A percentile compares a stretch with the other conserved stretches of the same genome.
These are phyloP conservation scores for Kryptolebias ocellatus DNA, from an alignment of 2,797 vertebrate genomes.

Conservation along the genomic window DNA sequence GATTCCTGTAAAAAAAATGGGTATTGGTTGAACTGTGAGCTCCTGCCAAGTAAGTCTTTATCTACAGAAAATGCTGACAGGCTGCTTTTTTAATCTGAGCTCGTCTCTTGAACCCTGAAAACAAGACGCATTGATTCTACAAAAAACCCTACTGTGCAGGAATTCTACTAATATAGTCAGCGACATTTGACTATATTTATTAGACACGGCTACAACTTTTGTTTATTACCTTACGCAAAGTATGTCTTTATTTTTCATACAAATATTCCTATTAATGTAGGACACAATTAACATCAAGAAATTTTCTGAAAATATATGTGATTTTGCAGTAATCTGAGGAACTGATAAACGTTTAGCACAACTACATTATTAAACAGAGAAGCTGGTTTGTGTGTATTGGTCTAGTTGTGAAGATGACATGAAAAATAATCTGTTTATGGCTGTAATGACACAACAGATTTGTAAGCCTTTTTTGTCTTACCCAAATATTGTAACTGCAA, in stretches of 20 bases:
- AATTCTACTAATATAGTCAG: conserved; percentile 5
- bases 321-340: no score
- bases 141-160: conserved; percentile 7
- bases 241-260: no score
- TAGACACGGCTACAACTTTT: not conserved
- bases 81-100: conserved; percentile 24
- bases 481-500: no score
- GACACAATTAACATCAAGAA: no score
- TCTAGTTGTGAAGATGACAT: no score
- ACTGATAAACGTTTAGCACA: no score
- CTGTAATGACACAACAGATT: no score
- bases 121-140: conserved; percentile 1
- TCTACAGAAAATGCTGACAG: conserved; percentile 28
- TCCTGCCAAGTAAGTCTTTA: conserved; percentile 13
- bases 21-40: conserved; percentile 3
- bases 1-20: conserved; percentile 14
- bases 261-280: not conserved
- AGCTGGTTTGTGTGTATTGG: no score
- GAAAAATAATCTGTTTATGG: no score
- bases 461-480: no score
- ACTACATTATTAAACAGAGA: no score
- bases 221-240: not conserved
- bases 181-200: not conserved
- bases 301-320: no score
- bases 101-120: conserved; percentile 9